Base-by-base conservation (phyloP, 2,113 vertebrate species). In the Phrynosoma blainvillii region DNA sequence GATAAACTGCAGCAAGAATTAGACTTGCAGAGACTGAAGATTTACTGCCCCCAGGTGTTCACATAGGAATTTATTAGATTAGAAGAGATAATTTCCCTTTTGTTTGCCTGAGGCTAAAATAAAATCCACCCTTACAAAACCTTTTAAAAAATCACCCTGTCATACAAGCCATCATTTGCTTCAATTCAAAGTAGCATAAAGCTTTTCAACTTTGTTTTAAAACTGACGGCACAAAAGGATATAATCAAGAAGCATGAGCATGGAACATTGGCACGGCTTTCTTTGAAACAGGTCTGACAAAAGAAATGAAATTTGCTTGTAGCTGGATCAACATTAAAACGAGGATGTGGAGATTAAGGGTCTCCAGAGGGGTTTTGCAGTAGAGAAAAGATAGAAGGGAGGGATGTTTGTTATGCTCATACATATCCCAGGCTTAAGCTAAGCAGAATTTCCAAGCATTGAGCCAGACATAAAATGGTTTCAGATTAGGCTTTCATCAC, bases 1-100 rank as follows among this genome's bases (percentile, higher is more conserved):
- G 10, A 89, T 18, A 94, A 62, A 62, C 82, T 79, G 87, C 75
- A 90, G 5, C 0, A 0, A 76, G 59, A 87, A 81, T 89, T 90
- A 89, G 62, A 90, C 74, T 74, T 68, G 66, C 0, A 9, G 40
- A 79, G 2, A 62, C 42, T 90, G 85, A 95, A 90, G 79, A 90
- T 40, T 79, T 94, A 92, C 91, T 95, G 93, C 93, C 93, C 90
- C 84, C 94, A 89, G 73, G 91, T 93, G 93, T 93, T 79, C 88
- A 25, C 70, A 71, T 4, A 52, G 73, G 36, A 42, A 88, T 85
- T 90, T 73, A 90, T 52, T 93, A 70, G 3, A 80, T 90, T 88
- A 88, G 87, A 25, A 92, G 85, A 68, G 88, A 89, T 40, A 4
- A 59, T 20, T 74, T 56, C 25, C 89, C 76, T 90, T 79, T 82